A percentile compares a stretch with the other conserved stretches of the same genome.
These are phyloP conservation scores for Melanitta fusca DNA, from an alignment of 2,797 vertebrate genomes.

Conservation along the genomic window DNA sequence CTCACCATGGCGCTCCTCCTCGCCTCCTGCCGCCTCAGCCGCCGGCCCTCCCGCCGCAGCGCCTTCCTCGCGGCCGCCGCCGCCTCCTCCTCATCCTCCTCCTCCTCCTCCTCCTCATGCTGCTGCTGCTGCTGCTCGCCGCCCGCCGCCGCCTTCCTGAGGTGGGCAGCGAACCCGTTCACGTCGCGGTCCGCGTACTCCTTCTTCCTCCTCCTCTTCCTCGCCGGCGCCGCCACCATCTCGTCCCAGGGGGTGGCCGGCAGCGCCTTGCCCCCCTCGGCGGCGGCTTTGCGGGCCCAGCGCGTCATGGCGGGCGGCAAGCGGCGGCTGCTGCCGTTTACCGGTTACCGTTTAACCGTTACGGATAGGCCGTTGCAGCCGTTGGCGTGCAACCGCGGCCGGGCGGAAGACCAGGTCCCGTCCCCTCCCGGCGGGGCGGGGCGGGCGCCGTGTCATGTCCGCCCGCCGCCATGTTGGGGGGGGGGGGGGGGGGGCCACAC, in stretches of 20 bases:
- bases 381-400: too few relatives aligned
- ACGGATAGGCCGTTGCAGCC: too few relatives aligned
- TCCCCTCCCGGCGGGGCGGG: too few relatives aligned
- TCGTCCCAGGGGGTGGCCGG: slow-evolving; percentile 90
- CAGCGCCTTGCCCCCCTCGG: slow-evolving; percentile 80
- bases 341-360: too few relatives aligned
- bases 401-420: too few relatives aligned
- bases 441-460: too few relatives aligned
- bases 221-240: slow-evolving; percentile 74
- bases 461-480: too few relatives aligned
- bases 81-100: slow-evolving; percentile 73
- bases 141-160: slow-evolving; percentile 81
- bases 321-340: too few relatives aligned
- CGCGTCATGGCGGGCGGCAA: slow-evolving; percentile 83
- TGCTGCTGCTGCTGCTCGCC: slow-evolving; percentile 78
- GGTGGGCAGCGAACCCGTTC: slow-evolving; percentile 88
- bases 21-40: slow-evolving; percentile 86
- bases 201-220: slow-evolving; percentile 80
- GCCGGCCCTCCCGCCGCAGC: slow-evolving; percentile 84
- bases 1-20: slow-evolving; percentile 91
- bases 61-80: slow-evolving; percentile 84
- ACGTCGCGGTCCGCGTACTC: slow-evolving; percentile 87
- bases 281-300: slow-evolving; percentile 87
- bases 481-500: too few relatives aligned
- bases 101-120: background rate